Percentiles rank a stretch among this genome's conserved stretches.
Evolutionary conservation across 2,888 invertebrate species (phyloP).

Genomic region (Eilema depressum): DNA sequence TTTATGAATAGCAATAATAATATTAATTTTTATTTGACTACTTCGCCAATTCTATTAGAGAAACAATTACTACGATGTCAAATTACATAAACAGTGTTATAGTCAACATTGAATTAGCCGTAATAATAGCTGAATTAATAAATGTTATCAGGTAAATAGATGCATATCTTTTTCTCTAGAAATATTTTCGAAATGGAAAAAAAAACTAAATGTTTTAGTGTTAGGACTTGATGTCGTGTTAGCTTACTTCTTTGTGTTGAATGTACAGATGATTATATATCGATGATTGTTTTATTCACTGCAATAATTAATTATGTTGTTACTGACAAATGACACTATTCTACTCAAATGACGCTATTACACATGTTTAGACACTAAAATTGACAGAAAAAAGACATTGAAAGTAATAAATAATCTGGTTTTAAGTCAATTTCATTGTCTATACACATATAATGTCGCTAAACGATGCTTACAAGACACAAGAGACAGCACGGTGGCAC

Average conservation of each 20-base stretch:
- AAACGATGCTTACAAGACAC: conserved; percentile 61
- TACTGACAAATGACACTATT: conserved; percentile 63
- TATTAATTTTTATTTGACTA: conserved; percentile 33
- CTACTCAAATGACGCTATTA: conserved; percentile 53
- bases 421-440: conserved; percentile 56
- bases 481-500: conserved; percentile 75
- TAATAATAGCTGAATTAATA: conserved; percentile 71
- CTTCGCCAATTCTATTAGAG: conserved; percentile 30
- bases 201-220: conserved; percentile 77
- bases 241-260: conserved; percentile 72
- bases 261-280: conserved; percentile 57
- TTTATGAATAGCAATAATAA: conserved; percentile 57
- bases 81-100: conserved; percentile 73
- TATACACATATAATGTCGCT: conserved; percentile 52
- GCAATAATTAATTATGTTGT: conserved; percentile 27
- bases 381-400: conserved; percentile 34
- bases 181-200: conserved; percentile 79
- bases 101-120: conserved; percentile 68
- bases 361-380: conserved; percentile 49
- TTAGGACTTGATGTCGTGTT: conserved; percentile 83
- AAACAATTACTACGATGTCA: conserved; percentile 45
- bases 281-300: conserved; percentile 40
- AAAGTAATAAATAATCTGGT: conserved; percentile 6
- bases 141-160: conserved; percentile 84
- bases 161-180: conserved; percentile 86